phyloP scores from a whole-genome alignment of 2,888 invertebrate genomes.

The Tribolium freemani region DNA sequence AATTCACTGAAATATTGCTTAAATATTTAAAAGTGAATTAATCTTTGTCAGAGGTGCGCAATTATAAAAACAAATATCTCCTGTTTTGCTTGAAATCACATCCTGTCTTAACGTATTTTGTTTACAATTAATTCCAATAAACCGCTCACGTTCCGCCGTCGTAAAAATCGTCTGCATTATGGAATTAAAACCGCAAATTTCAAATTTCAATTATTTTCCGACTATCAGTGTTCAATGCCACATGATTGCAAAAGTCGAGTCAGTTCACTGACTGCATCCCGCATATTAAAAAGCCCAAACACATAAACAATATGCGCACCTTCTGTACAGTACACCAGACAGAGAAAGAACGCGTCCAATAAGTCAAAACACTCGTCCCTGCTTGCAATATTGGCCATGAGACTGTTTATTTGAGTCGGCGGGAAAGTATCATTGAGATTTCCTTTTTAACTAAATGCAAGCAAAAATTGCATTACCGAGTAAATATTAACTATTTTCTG shows the following conservation, averaged over 20 bases:
- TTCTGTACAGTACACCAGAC: slow-evolving; percentile 39
- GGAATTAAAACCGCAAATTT: slow-evolving; percentile 31
- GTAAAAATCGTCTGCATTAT: slow-evolving; percentile 23
- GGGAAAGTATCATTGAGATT: slow-evolving; percentile 49
- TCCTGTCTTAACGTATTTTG: background rate
- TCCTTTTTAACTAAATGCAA: slow-evolving; percentile 44
- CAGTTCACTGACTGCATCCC: slow-evolving; percentile 64
- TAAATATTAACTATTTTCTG: background rate
- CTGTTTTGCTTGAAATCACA: slow-evolving; percentile 14
- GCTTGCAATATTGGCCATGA: slow-evolving; percentile 60
- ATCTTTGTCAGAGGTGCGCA: slow-evolving; percentile 3
- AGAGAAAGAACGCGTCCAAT: slow-evolving; percentile 53
- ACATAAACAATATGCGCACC: slow-evolving; percentile 55
- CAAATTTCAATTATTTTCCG: slow-evolving; percentile 56
- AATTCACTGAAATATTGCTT: background rate
- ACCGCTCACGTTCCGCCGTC: slow-evolving; percentile 21
- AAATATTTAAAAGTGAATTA: slow-evolving; percentile 13
- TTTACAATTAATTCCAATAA: slow-evolving; percentile 12
- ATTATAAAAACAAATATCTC: background rate
- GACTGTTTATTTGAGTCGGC: slow-evolving; percentile 55
- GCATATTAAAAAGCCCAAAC: slow-evolving; percentile 57
- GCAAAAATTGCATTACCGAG: slow-evolving; percentile 35
- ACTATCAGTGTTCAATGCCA: slow-evolving; percentile 65
- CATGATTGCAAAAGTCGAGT: slow-evolving; percentile 60
- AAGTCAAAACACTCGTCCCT: slow-evolving; percentile 58